Conservation (phyloP, 2,113 vertebrate species). For the Chamaetylas fuelleborni region DNA sequence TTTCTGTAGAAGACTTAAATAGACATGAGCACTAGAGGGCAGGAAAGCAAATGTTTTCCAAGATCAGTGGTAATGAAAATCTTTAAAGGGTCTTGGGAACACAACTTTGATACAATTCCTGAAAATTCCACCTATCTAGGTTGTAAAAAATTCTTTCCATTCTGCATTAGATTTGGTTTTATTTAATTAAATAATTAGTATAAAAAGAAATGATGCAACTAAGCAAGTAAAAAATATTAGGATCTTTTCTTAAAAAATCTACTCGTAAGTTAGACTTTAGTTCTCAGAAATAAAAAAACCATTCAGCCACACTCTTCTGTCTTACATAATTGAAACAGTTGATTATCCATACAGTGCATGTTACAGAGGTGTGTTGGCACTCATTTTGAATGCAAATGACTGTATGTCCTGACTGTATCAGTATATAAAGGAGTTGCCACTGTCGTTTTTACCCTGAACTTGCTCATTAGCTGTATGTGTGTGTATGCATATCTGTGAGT, state of each 20-base stretch:
- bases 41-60: background rate
- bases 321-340: background rate
- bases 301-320: background rate
- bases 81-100: background rate
- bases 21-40: slow-evolving; percentile 41
- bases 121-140: background rate
- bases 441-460: background rate
- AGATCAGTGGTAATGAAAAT: background rate
- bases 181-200: background rate
- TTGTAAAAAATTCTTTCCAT: background rate
- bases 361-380: background rate
- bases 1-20: background rate
- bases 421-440: background rate
- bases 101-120: background rate
- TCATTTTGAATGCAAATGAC: background rate
- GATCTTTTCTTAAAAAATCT: background rate
- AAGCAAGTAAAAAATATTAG: background rate
- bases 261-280: background rate
- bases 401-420: too few relatives aligned
- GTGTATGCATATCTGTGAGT: background rate
- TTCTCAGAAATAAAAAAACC: background rate
- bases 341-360: accelerated
- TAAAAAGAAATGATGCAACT: background rate
- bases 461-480: background rate
- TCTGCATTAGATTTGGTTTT: background rate